phyloP scores from a whole-genome alignment of 2,797 vertebrate species.

The Falco novaeseelandiae region DNA sequence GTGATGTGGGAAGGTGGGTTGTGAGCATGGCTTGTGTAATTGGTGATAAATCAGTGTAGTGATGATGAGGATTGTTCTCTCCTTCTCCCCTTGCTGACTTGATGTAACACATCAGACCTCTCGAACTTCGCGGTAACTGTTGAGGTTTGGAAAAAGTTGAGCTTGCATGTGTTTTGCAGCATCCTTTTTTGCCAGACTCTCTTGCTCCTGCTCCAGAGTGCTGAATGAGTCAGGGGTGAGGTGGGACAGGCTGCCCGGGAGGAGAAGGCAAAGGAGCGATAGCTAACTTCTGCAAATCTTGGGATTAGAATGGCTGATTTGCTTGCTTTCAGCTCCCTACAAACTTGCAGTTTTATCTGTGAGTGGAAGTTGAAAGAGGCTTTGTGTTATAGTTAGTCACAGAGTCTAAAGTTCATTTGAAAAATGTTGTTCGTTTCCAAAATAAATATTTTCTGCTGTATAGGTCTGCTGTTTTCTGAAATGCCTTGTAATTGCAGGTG shows the following conservation, averaged over 20 bases:
- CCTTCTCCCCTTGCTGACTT: background rate
- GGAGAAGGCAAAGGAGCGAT: background rate
- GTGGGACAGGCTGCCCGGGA: background rate
- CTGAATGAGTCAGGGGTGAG: accelerated
- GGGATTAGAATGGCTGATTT: accelerated
- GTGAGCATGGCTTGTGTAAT: background rate
- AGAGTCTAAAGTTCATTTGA: background rate
- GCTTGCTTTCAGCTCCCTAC: background rate
- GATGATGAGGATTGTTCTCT: accelerated
- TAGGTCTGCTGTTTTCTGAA: accelerated
- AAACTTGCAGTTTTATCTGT: background rate
- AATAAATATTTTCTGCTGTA: background rate
- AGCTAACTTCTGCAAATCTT: background rate
- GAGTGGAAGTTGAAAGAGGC: background rate
- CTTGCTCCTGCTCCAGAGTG: background rate
- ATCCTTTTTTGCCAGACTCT: background rate
- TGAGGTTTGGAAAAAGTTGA: background rate
- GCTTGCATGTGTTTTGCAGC: background rate
- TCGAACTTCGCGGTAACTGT: too few relatives aligned
- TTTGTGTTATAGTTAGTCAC: background rate
- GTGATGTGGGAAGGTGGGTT: background rate
- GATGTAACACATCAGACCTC: background rate
- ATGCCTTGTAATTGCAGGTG: background rate
- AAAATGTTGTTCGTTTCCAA: background rate
- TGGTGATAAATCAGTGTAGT: background rate